Base-by-base conservation (phyloP, 2,113 vertebrate genomes). In the Taurulus bubalis region DNA sequence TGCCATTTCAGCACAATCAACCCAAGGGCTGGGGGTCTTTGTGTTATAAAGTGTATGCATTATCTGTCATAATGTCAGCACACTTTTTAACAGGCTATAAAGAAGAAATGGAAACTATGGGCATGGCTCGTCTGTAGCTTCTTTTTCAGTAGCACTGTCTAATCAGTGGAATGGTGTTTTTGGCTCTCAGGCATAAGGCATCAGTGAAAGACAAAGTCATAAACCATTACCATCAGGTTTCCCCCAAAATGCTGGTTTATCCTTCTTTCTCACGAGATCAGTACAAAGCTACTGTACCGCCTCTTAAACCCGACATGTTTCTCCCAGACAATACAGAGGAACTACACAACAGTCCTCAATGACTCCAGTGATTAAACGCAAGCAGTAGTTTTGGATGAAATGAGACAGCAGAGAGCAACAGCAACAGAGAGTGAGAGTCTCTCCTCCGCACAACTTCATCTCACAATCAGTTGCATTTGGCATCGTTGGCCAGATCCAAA, bases 161-260 rank as follows among this genome's bases (percentile, higher is more conserved):
- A 86, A 89, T 93, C 86, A 90, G 89, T 64, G 62, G 51, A 83
- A 87, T 92, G 83, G 81, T 36, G 62, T 83, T 91, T 87, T 87
- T 83, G 80, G 81, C 89, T 77, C 71, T 82, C 72, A 84, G 75
- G 75, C 59, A 78, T 71, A 79, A 73, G 82, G 87, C 80, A 78
- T 87, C 86, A 87, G 73, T 85, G 76, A 73, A 85, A 91, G 84
- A 83, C 77, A 78, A 86, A 86, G 87, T 79, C 87, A 84, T 81
- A 85, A 94, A 91, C 86, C 87, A 80, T 85, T 73, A 82, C 76
- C 77, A 89, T 93, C 90, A 93, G 90, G 89, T 86, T 93, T 85
- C 83, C 85, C 30, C 51, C 84, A 90, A 92, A 93, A 88, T 89
- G 84, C 86, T 92, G 94, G 89, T 92, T 95, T 93, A 94, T 91